These are phyloP conservation scores for Meandrina meandrites DNA, from an alignment of 92 coral and sea anemone genomes.

Conservation along the genomic window DNA sequence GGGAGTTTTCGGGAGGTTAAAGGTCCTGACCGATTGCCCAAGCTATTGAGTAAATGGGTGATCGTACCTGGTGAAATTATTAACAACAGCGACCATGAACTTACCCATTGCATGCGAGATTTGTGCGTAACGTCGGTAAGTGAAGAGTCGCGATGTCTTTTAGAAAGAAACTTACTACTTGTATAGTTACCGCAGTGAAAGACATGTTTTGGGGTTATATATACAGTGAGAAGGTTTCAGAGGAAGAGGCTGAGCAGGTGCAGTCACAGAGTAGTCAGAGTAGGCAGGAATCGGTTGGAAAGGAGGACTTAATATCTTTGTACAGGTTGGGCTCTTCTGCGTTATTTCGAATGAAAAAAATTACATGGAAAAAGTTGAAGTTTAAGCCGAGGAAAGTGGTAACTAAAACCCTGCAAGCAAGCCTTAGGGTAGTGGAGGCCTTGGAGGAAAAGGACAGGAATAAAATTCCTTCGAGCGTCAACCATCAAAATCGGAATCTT, in stretches of 20 bases:
- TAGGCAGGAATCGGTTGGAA: neutral
- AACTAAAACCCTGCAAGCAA: too few relatives aligned
- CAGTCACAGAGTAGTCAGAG: neutral
- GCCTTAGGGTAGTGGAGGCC: too few relatives aligned
- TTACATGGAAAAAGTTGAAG: too few relatives aligned
- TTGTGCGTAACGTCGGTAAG: neutral
- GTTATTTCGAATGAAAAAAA: too few relatives aligned
- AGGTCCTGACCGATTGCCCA: neutral
- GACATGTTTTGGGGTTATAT: slow-evolving; percentile 27
- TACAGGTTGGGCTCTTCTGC: too few relatives aligned
- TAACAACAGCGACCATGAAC: slow-evolving; percentile 1
- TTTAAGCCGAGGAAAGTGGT: too few relatives aligned
- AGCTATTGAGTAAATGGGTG: neutral
- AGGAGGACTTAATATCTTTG: too few relatives aligned
- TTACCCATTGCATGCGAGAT: slow-evolving; percentile 1
- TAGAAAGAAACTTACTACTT: neutral
- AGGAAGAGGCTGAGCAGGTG: neutral
- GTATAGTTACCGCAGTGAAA: slow-evolving; percentile 11
- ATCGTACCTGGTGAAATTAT: neutral
- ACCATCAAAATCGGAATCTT: too few relatives aligned
- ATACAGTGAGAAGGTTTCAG: slow-evolving; percentile 9
- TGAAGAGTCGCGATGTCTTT: neutral
- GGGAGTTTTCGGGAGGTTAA: neutral
- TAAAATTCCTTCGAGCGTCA: too few relatives aligned
- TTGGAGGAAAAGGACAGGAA: too few relatives aligned